Evolutionary conservation across 1,140 invertebrate species (phyloP).

Genomic region (Trialeurodes vaporariorum): DNA sequence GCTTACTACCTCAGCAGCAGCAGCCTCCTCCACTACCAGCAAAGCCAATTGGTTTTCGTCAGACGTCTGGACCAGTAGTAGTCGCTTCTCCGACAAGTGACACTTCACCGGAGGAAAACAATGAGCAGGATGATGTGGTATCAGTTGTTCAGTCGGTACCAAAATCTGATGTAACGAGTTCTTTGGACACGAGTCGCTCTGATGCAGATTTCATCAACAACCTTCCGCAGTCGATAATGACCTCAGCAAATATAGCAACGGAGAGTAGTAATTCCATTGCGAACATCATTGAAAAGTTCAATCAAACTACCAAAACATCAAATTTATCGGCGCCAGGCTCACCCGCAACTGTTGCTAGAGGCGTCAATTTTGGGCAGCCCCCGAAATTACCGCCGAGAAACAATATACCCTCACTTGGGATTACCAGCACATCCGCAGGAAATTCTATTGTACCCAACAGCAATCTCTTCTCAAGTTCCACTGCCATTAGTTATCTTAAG

Average conservation of each 20-base stretch:
- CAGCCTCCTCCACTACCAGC: conserved; percentile 22
- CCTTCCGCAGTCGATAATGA: neutral
- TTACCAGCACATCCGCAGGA: conserved; percentile 5
- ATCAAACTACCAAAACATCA: neutral
- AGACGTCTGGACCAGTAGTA: conserved; percentile 18
- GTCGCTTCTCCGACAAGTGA: conserved; percentile 24
- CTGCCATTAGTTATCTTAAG: neutral
- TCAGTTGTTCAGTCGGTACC: neutral
- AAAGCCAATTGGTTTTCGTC: conserved; percentile 19
- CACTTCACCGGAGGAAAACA: conserved; percentile 19
- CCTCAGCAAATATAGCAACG: neutral
- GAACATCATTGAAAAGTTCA: neutral
- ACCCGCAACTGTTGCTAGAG: neutral
- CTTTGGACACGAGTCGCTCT: neutral
- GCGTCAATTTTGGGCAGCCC: neutral
- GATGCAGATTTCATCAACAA: neutral
- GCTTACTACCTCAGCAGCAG: conserved; percentile 18
- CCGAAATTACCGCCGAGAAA: conserved; percentile 2
- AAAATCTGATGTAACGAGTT: neutral
- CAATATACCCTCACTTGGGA: neutral
- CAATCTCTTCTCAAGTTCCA: neutral
- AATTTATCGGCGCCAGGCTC: neutral
- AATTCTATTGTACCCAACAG: neutral
- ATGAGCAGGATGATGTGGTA: conserved; percentile 2
- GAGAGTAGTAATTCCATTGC: neutral